Conservation (phyloP, 2,113 vertebrate genomes). For the Thunnus thynnus region DNA sequence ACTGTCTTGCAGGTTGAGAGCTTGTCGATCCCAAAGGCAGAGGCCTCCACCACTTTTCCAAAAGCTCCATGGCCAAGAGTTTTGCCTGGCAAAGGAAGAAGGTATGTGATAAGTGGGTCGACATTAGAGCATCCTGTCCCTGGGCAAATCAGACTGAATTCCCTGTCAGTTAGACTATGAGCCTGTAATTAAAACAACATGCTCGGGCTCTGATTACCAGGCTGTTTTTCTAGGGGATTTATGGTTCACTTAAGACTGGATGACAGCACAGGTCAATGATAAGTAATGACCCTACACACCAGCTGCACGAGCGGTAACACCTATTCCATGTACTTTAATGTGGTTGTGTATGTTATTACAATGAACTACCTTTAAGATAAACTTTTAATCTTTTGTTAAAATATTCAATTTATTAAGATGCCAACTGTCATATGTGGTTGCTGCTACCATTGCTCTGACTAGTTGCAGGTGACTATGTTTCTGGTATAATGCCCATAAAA, state of each 20-base stretch:
- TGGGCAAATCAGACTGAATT: slow-evolving; percentile 58
- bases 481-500: too few relatives aligned
- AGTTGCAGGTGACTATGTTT: background rate
- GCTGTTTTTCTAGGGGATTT: slow-evolving; percentile 62
- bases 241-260: slow-evolving; percentile 62
- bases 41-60: slow-evolving; percentile 95
- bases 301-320: slow-evolving; percentile 49
- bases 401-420: background rate
- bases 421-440: too few relatives aligned
- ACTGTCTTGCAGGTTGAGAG: slow-evolving; percentile 97
- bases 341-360: slow-evolving; percentile 8
- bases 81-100: slow-evolving; percentile 87
- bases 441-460: background rate
- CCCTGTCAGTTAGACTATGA: slow-evolving; percentile 68
- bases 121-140: slow-evolving; percentile 54
- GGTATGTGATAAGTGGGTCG: slow-evolving; percentile 31
- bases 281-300: slow-evolving; percentile 62
- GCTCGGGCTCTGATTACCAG: slow-evolving; percentile 55
- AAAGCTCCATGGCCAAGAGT: slow-evolving; percentile 95
- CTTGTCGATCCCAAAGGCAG: slow-evolving; percentile 96
- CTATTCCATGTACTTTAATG: slow-evolving; percentile 24
- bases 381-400: slow-evolving; percentile 22
- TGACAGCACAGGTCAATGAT: slow-evolving; percentile 67
- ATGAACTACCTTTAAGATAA: background rate
- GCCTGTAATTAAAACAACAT: slow-evolving; percentile 78